A percentile compares a stretch with the other conserved stretches of the same genome.
phyloP scores from a whole-genome alignment of 2,797 vertebrate genomes.

The Agapornis canus region DNA sequence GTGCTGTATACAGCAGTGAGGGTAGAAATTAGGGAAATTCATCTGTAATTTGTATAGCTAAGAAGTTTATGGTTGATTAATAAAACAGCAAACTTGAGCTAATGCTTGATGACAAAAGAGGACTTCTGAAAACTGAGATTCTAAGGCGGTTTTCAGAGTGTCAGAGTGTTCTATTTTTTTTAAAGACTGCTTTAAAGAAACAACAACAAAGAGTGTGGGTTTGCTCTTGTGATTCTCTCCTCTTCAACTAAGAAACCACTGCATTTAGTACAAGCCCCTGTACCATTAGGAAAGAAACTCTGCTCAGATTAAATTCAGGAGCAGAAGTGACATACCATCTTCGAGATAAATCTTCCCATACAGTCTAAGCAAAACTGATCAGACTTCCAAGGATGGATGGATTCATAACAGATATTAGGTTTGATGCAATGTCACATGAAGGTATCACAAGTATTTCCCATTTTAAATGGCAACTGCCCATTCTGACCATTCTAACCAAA shows the following conservation, averaged over 20 bases:
- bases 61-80: constrained; percentile 36
- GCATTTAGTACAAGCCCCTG: neutral
- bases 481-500: neutral
- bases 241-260: neutral
- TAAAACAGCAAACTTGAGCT: constrained; percentile 9
- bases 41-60: constrained; percentile 21
- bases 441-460: neutral
- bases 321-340: neutral
- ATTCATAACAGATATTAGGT: neutral
- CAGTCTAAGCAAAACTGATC: neutral
- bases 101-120: neutral
- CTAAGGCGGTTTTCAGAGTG: neutral
- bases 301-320: neutral
- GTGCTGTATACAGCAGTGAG: neutral
- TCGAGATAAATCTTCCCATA: neutral
- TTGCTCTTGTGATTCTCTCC: neutral
- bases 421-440: neutral
- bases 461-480: neutral
- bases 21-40: constrained; percentile 32
- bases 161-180: neutral
- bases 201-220: neutral
- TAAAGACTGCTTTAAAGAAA: neutral
- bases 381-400: accelerated
- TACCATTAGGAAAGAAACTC: neutral
- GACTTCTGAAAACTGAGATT: neutral